Evolutionary conservation across 2,113 vertebrate species (phyloP).

Genomic region (Eira barbara): DNA sequence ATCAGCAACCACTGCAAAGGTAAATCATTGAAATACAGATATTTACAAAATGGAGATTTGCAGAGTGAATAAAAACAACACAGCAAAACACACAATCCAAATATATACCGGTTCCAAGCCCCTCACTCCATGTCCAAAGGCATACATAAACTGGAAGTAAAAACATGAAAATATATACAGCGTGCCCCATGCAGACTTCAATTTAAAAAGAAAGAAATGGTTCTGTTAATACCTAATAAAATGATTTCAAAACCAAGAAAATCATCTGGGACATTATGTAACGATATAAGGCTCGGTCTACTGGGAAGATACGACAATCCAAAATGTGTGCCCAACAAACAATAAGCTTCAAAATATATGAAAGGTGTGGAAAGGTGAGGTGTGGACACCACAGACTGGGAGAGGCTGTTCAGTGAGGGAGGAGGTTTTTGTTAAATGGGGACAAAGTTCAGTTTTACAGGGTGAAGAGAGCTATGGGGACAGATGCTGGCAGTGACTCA

Average conservation of each 20-base stretch:
- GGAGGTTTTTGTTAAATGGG: too few species aligned
- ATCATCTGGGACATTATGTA: rapidly evolving
- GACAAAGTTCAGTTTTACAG: neutral
- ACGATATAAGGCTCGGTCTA: neutral
- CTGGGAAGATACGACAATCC: rapidly evolving
- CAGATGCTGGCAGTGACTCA: rapidly evolving
- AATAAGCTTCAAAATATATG: rapidly evolving
- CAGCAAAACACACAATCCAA: too few species aligned
- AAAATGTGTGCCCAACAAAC: rapidly evolving
- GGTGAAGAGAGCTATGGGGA: neutral
- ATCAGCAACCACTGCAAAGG: rapidly evolving
- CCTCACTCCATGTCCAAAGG: neutral
- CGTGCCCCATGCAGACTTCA: rapidly evolving
- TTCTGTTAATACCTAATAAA: neutral
- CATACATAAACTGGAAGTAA: too few species aligned
- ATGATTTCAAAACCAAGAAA: neutral
- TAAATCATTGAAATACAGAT: neutral
- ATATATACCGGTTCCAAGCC: neutral
- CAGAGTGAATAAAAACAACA: neutral
- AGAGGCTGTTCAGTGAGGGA: rapidly evolving
- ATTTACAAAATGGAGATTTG: neutral
- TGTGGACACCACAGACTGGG: neutral
- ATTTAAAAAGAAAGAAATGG: neutral
- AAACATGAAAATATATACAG: rapidly evolving
- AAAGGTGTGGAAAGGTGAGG: neutral